Evolutionary conservation across 2,797 vertebrate species (phyloP).

Genomic region (Ficedula albicollis): DNA sequence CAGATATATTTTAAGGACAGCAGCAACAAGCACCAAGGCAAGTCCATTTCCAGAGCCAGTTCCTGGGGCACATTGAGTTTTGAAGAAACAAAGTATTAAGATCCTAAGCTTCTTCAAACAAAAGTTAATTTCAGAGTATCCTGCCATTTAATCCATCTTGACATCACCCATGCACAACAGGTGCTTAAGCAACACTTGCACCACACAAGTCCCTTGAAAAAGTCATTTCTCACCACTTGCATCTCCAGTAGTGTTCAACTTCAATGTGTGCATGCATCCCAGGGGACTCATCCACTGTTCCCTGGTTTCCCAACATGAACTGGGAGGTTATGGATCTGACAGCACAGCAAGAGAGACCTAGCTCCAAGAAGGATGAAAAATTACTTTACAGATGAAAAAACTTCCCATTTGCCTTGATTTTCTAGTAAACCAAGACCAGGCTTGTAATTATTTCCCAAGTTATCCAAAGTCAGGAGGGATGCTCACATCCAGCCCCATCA

Average conservation of each 20-base stretch:
- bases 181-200: background rate
- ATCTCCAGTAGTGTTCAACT: background rate
- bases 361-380: background rate
- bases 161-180: background rate
- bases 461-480: background rate
- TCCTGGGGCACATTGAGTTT: background rate
- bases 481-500: background rate
- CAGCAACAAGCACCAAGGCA: background rate
- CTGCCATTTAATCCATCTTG: background rate
- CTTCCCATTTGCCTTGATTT: background rate
- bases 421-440: background rate
- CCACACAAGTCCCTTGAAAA: background rate
- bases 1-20: background rate
- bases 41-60: background rate
- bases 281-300: background rate
- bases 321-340: background rate
- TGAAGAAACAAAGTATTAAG: background rate
- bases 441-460: background rate
- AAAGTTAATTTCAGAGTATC: background rate
- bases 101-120: background rate
- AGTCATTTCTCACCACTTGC: background rate
- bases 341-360: background rate
- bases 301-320: background rate
- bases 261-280: fast-evolving
- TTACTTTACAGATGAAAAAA: background rate